Evolutionary conservation across 2,888 invertebrate species (phyloP).

Genomic region (Halictus ligatus): DNA sequence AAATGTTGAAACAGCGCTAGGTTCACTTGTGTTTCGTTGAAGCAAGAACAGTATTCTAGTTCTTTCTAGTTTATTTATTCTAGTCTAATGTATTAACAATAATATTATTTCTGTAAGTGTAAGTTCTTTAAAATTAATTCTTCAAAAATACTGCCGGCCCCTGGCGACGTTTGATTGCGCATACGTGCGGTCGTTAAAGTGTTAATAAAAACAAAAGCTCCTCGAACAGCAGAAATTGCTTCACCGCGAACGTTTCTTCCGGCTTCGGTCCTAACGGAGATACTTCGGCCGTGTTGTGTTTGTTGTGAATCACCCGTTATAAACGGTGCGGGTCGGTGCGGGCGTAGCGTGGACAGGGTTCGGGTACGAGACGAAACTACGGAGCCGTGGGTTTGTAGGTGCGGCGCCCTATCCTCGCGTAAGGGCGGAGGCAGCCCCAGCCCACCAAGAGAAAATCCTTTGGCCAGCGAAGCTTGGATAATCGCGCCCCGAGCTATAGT

Average conservation of each 20-base stretch:
- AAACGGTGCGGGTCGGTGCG: background rate
- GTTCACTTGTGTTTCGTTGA: no score
- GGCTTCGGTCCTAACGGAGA: no score
- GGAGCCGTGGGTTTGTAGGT: slow-evolving; percentile 42
- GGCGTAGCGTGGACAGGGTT: background rate
- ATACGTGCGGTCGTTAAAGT: no score
- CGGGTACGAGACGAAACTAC: slow-evolving; percentile 19
- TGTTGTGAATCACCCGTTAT: background rate
- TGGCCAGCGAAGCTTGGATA: slow-evolving; percentile 83
- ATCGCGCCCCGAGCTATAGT: slow-evolving; percentile 77
- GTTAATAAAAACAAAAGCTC: no score
- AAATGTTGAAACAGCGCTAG: no score
- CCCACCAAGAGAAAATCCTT: slow-evolving; percentile 79
- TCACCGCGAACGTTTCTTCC: background rate
- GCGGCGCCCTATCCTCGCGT: slow-evolving; percentile 20
- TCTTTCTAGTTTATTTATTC: no score
- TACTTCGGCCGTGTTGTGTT: background rate
- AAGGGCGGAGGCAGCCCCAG: slow-evolving; percentile 37
- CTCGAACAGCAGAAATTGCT: background rate
- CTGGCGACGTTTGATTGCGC: no score
- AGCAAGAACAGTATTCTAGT: no score
- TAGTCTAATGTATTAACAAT: no score
- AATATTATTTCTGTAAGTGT: no score
- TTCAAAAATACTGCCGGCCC: no score
- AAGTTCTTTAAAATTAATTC: no score